Conservation (phyloP, 2,888 invertebrate genomes). For the Napeogenes inachia region DNA sequence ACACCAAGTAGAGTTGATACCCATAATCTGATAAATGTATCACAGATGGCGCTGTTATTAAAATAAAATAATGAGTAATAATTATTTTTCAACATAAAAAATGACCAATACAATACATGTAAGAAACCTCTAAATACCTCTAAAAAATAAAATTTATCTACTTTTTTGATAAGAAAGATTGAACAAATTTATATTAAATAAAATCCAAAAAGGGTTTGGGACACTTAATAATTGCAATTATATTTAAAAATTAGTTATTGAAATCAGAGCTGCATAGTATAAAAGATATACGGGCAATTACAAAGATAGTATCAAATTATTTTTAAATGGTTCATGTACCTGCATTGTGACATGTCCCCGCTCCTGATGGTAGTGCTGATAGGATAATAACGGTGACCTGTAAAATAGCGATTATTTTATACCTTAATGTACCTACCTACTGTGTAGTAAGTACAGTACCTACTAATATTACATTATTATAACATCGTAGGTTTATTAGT, state of each 20-base stretch:
- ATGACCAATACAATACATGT: too few relatives aligned
- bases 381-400: conserved; percentile 9
- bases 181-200: too few relatives aligned
- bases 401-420: not conserved
- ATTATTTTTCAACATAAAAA: too few relatives aligned
- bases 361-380: conserved; percentile 13
- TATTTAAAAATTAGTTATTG: not conserved
- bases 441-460: not conserved
- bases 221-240: not conserved
- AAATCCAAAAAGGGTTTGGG: too few relatives aligned
- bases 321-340: not conserved
- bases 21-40: not conserved
- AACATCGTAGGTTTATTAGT: too few relatives aligned
- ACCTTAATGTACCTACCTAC: not conserved
- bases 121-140: too few relatives aligned
- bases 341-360: not conserved
- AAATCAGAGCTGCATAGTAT: not conserved
- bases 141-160: too few relatives aligned
- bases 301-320: conserved; percentile 1
- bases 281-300: not conserved
- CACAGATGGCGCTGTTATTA: conserved; percentile 3
- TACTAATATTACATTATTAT: too few relatives aligned
- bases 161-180: too few relatives aligned
- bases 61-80: not conserved
- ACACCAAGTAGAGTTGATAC: too few relatives aligned